Evolutionary conservation across 2,797 vertebrate genomes (phyloP).

Genomic region (Rhabdophis nuchalis): DNA sequence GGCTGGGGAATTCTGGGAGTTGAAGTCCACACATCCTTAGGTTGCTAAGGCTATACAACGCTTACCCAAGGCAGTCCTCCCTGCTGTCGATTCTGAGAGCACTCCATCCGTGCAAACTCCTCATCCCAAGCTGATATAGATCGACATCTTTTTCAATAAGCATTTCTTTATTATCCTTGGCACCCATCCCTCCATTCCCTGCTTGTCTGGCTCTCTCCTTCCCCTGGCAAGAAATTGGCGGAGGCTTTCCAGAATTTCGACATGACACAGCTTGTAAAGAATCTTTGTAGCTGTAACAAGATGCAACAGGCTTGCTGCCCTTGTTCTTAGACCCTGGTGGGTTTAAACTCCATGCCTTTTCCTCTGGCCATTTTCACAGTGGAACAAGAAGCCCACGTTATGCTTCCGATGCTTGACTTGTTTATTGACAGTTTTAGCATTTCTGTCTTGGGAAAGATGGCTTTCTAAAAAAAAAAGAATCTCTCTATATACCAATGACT

Average conservation of each 20-base stretch:
- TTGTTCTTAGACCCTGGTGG: neutral
- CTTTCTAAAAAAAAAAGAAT: neutral
- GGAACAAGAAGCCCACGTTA: neutral
- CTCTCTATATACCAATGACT: no score
- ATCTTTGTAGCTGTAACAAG: neutral
- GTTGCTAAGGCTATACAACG: no score
- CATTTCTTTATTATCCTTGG: neutral
- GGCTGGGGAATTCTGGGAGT: no score
- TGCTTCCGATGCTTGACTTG: neutral
- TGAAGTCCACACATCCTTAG: no score
- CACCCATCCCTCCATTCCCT: neutral
- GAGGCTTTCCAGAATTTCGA: neutral
- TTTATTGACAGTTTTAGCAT: neutral
- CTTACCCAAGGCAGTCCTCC: neutral
- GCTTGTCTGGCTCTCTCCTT: neutral
- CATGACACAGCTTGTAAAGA: neutral
- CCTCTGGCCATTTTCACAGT: neutral
- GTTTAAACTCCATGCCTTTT: neutral
- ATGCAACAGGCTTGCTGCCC: neutral
- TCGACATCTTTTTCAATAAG: neutral
- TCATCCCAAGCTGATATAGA: neutral
- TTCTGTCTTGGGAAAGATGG: neutral
- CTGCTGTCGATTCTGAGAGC: neutral
- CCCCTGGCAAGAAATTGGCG: neutral
- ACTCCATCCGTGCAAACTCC: neutral